Evolutionary conservation across 2,113 vertebrate species (phyloP).

Genomic region (Amazona vittata): DNA sequence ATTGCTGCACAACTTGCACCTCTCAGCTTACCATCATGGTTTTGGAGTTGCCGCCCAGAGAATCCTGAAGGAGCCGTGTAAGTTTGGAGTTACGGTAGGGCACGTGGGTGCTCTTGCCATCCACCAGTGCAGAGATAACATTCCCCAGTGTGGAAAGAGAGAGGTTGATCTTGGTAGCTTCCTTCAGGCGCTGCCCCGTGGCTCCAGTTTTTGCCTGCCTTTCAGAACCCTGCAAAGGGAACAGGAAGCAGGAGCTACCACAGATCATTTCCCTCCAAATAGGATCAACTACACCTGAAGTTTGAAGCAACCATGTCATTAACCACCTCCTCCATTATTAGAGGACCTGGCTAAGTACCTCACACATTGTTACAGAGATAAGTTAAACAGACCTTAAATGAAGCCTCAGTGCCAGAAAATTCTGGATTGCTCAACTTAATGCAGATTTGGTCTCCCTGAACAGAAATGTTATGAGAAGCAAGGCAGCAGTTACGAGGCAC

Average conservation of each 20-base stretch:
- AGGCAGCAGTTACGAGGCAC: not conserved
- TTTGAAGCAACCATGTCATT: not conserved
- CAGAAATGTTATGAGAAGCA: rapidly evolving
- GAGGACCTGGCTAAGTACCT: not conserved
- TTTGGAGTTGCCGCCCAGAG: slow-evolving; percentile 97
- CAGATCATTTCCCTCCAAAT: not conserved
- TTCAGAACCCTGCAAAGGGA: slow-evolving; percentile 88
- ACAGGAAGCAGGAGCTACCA: not conserved
- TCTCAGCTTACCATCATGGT: slow-evolving; percentile 93
- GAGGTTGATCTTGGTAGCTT: slow-evolving; percentile 98
- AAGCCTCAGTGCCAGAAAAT: not conserved
- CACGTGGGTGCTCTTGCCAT: slow-evolving; percentile 97
- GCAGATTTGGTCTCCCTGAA: not conserved
- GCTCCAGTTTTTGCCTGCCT: slow-evolving; percentile 97
- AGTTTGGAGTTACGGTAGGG: slow-evolving; percentile 98
- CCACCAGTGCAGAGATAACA: slow-evolving; percentile 97
- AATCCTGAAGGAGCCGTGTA: slow-evolving; percentile 95
- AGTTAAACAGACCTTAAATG: not conserved
- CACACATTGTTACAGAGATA: not conserved
- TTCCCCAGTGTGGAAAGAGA: slow-evolving; percentile 97
- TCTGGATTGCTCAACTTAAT: not conserved
- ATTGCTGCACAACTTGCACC: not conserved
- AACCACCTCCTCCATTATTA: not conserved
- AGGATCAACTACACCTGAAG: not conserved
- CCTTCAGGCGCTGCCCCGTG: slow-evolving; percentile 95